phyloP scores from a whole-genome alignment of 2,888 invertebrate species.

The Diloba caeruleocephala region DNA sequence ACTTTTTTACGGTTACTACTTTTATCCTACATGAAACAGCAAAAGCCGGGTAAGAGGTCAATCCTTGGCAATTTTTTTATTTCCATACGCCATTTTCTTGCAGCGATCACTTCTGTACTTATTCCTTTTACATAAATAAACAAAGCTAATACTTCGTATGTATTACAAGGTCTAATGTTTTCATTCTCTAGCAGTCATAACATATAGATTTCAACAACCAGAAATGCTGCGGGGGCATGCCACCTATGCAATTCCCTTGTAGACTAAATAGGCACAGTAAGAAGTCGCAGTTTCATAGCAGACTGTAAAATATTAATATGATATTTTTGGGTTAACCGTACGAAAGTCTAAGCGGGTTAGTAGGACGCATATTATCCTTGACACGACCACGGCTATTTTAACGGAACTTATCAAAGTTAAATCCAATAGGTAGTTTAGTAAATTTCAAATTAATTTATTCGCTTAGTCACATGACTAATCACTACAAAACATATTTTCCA shows the following conservation, averaged over 20 bases:
- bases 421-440: constrained; percentile 40
- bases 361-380: constrained; percentile 73
- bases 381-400: constrained; percentile 61
- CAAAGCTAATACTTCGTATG: too few species aligned
- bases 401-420: constrained; percentile 46
- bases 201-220: not conserved
- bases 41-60: too few species aligned
- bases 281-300: constrained; percentile 15
- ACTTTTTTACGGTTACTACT: too few species aligned
- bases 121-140: too few species aligned
- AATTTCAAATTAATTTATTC: too few species aligned
- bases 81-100: too few species aligned
- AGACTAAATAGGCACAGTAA: not conserved
- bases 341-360: constrained; percentile 60
- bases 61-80: too few species aligned
- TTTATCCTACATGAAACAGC: too few species aligned
- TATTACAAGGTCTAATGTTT: too few species aligned
- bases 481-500: too few species aligned
- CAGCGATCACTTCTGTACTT: too few species aligned
- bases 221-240: not conserved
- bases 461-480: too few species aligned
- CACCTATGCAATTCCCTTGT: not conserved
- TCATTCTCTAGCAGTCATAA: not conserved
- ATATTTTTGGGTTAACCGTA: constrained; percentile 30
- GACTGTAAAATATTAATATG: constrained; percentile 23